phyloP scores from a whole-genome alignment of 2,888 invertebrate genomes.

The Lasioglossum calceatum region DNA sequence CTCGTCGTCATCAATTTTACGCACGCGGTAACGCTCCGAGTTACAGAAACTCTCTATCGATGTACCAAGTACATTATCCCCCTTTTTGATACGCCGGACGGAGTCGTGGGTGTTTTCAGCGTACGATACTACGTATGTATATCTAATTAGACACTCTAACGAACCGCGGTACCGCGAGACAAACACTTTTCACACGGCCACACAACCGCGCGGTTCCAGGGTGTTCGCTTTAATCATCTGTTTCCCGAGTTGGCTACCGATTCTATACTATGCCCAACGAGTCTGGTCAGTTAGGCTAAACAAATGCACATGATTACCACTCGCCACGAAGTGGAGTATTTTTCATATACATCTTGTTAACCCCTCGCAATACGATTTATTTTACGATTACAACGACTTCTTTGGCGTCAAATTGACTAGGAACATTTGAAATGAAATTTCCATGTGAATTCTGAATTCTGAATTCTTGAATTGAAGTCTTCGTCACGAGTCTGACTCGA shows the following conservation, averaged over 20 bases:
- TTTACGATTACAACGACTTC: too few relatives aligned
- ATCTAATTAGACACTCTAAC: constrained; percentile 21
- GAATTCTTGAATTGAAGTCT: too few relatives aligned
- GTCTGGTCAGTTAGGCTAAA: neutral
- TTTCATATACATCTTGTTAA: too few relatives aligned
- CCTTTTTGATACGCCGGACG: constrained; percentile 75
- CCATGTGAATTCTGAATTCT: too few relatives aligned
- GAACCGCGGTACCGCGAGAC: neutral
- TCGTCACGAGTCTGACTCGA: too few relatives aligned
- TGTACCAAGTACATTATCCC: constrained; percentile 71
- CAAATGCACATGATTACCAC: neutral
- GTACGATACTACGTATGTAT: constrained; percentile 59
- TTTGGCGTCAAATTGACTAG: too few relatives aligned
- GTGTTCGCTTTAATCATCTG: neutral
- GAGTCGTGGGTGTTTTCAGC: constrained; percentile 65
- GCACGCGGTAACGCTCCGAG: constrained; percentile 56
- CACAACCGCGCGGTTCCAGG: neutral
- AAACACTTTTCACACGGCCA: neutral
- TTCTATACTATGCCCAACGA: neutral
- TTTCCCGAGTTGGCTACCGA: neutral
- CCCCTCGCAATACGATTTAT: too few relatives aligned
- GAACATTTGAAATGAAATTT: too few relatives aligned
- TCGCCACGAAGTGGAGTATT: neutral
- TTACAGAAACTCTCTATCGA: constrained; percentile 67
- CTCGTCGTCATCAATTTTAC: constrained; percentile 43